Conservation (phyloP, 2,888 invertebrate species). For the Drosophila subsilvestris region DNA sequence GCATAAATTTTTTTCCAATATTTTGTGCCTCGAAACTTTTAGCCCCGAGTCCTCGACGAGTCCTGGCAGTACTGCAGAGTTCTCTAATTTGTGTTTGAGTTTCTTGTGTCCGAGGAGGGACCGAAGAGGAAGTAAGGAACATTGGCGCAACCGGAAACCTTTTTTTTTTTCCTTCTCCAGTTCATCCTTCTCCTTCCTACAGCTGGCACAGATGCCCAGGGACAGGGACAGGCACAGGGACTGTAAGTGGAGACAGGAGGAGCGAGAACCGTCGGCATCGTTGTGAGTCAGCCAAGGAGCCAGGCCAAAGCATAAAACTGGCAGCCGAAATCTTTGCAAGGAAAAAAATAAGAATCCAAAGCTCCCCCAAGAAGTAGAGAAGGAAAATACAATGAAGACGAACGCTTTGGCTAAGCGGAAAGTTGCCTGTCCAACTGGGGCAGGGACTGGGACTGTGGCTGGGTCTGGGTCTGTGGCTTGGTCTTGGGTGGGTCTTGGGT, state of each 20-base stretch:
- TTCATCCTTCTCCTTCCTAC: slow-evolving; percentile 35
- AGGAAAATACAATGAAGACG: slow-evolving; percentile 66
- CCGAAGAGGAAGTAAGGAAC: slow-evolving; percentile 68
- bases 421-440: slow-evolving; percentile 50
- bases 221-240: slow-evolving; percentile 44
- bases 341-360: slow-evolving; percentile 47
- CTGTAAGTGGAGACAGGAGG: slow-evolving; percentile 46
- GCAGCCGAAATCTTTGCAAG: slow-evolving; percentile 61
- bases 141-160: slow-evolving; percentile 79
- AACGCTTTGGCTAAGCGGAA: slow-evolving; percentile 70
- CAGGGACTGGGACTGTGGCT: slow-evolving; percentile 10
- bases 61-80: slow-evolving; percentile 59
- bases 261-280: slow-evolving; percentile 44
- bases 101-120: slow-evolving; percentile 61
- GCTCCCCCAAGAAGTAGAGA: slow-evolving; percentile 45
- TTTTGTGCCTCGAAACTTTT: slow-evolving; percentile 61
- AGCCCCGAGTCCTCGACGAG: slow-evolving; percentile 25
- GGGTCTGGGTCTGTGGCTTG: not conserved
- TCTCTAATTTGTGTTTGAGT: slow-evolving; percentile 80
- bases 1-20: slow-evolving; percentile 46
- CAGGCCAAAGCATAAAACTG: slow-evolving; percentile 50
- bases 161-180: slow-evolving; percentile 57
- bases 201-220: slow-evolving; percentile 30
- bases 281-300: slow-evolving; percentile 56
- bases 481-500: slow-evolving; percentile 11